Conservation (phyloP, 2,888 invertebrate species). For the Gisinianus flammeolus region DNA sequence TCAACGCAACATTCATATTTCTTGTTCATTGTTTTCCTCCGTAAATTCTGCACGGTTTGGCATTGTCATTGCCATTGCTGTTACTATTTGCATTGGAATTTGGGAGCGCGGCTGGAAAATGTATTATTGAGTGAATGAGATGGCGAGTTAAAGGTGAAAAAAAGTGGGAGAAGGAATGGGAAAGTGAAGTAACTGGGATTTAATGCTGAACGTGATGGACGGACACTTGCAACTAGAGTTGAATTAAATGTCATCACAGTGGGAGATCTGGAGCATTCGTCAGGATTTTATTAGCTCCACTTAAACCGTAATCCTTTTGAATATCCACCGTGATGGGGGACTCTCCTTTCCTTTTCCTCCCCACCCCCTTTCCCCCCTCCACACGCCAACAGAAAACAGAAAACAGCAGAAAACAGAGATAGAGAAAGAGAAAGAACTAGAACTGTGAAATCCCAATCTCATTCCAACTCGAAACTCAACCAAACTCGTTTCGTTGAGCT, state of each 20-base stretch:
- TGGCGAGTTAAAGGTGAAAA: background rate
- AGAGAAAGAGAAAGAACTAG: no score
- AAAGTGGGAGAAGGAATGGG: background rate
- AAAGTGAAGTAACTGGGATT: conserved; percentile 23
- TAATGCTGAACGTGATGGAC: conserved; percentile 4
- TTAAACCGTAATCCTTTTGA: conserved; percentile 20
- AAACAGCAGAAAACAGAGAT: background rate
- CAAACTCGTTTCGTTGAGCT: no score
- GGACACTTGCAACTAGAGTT: background rate
- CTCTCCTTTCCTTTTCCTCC: background rate
- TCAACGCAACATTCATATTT: background rate
- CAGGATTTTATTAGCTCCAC: conserved; percentile 34
- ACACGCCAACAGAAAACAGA: background rate
- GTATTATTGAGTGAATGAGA: no score
- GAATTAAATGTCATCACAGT: conserved; percentile 35
- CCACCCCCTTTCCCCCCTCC: background rate
- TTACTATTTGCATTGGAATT: no score
- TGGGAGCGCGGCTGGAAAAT: no score
- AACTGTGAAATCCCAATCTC: no score
- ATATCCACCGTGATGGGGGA: background rate
- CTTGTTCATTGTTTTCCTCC: background rate
- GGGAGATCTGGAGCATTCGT: conserved; percentile 20
- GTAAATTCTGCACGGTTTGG: no score
- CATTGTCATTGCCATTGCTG: no score
- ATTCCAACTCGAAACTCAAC: no score